Percentiles rank a stretch among this genome's conserved stretches.
Evolutionary conservation across 2,888 invertebrate genomes (phyloP).

Genomic region (Venusia cambrica): DNA sequence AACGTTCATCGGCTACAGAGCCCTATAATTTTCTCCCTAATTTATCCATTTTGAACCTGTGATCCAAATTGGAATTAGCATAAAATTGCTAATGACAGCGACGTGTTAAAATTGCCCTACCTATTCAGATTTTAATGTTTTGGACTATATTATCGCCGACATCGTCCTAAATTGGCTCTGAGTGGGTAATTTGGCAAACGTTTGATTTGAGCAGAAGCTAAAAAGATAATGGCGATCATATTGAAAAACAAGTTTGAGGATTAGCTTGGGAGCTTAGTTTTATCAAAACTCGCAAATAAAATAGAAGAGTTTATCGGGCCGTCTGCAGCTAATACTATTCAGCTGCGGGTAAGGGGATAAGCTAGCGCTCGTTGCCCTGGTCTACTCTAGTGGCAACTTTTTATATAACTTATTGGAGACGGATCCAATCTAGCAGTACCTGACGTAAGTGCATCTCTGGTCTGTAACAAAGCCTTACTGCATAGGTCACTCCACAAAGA

Average conservation of each 20-base stretch:
- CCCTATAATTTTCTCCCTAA: slow-evolving; percentile 72
- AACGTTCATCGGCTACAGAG: slow-evolving; percentile 60
- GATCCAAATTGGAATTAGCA: slow-evolving; percentile 73
- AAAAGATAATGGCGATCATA: slow-evolving; percentile 44
- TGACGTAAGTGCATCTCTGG: no score
- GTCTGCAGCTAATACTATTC: no score
- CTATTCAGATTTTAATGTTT: slow-evolving; percentile 53
- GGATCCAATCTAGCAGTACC: no score
- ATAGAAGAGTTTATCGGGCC: no score
- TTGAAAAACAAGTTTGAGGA: slow-evolving; percentile 37
- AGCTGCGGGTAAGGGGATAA: no score
- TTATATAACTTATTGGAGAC: no score
- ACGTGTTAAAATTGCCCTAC: slow-evolving; percentile 66
- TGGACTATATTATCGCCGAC: slow-evolving; percentile 50
- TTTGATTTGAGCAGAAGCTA: slow-evolving; percentile 47
- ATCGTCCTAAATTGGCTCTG: slow-evolving; percentile 46
- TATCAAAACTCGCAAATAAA: no score
- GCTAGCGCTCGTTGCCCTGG: no score
- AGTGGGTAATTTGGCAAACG: slow-evolving; percentile 47
- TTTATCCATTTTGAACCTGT: slow-evolving; percentile 65
- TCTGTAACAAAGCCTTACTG: no score
- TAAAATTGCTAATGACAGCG: slow-evolving; percentile 73
- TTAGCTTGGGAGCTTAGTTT: slow-evolving; percentile 12
- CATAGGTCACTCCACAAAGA: no score
- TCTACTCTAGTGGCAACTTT: no score